These are phyloP conservation scores for Laothoe populi DNA, from an alignment of 2,888 invertebrate genomes.

Conservation along the genomic window DNA sequence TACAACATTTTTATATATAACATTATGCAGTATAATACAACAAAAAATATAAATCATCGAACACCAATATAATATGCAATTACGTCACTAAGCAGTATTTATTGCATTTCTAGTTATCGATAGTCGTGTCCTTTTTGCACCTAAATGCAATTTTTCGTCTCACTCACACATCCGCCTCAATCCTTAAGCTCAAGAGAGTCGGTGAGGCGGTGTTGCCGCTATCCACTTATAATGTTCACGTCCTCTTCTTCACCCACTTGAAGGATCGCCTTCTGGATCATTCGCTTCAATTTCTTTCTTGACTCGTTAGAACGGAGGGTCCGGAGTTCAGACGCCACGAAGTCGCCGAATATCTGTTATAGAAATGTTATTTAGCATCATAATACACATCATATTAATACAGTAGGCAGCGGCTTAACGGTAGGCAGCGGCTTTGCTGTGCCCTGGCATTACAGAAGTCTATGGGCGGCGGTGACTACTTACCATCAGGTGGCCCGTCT, in stretches of 20 bases:
- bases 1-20: too few species aligned
- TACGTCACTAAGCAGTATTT: too few species aligned
- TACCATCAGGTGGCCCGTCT: too few species aligned
- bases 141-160: constrained; percentile 2
- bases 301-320: constrained; percentile 67
- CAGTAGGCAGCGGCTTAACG: too few species aligned
- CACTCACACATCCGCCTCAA: constrained; percentile 32
- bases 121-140: neutral
- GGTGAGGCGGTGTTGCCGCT: constrained; percentile 45
- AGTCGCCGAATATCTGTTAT: constrained; percentile 74
- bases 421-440: too few species aligned
- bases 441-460: too few species aligned
- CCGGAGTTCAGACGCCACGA: constrained; percentile 77
- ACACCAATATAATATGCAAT: too few species aligned
- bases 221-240: constrained; percentile 53
- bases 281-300: constrained; percentile 67
- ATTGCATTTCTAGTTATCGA: too few species aligned
- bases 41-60: too few species aligned
- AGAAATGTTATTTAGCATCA: neutral
- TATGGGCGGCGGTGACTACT: too few species aligned
- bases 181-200: constrained; percentile 42
- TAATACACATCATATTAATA: neutral
- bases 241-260: constrained; percentile 73
- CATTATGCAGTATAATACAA: too few species aligned
- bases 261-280: constrained; percentile 76